Evolutionary conservation across 2,888 invertebrate species (phyloP).

Genomic region (Oscheius sp.): DNA sequence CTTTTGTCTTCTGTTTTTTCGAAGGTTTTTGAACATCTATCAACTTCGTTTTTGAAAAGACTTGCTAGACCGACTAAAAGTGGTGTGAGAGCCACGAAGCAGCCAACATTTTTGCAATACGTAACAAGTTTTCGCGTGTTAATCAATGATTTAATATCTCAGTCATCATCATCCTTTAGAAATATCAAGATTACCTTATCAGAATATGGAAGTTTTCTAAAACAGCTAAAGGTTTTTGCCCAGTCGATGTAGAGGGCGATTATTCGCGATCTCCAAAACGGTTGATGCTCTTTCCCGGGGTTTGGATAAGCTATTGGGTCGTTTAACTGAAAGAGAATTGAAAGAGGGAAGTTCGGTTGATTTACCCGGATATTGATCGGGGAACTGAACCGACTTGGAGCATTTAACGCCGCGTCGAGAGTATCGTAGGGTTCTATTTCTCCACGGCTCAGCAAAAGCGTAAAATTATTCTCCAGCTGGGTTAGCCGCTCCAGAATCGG

Average conservation of each 20-base stretch:
- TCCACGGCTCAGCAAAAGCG: conserved; percentile 64
- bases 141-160: not conserved
- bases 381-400: conserved; percentile 63
- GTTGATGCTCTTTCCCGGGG: conserved; percentile 64
- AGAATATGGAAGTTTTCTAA: conserved; percentile 69
- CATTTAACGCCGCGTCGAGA: conserved; percentile 66
- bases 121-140: no score
- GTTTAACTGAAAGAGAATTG: conserved; percentile 49
- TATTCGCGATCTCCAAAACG: conserved; percentile 70
- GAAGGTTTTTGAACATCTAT: no score
- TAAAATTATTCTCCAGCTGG: conserved; percentile 70
- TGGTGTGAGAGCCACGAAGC: no score
- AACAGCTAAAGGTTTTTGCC: conserved; percentile 71
- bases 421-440: conserved; percentile 63
- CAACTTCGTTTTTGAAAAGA: no score
- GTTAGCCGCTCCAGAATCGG: conserved; percentile 67
- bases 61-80: no score
- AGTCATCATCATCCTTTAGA: not conserved
- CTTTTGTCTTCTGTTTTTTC: no score
- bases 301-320: conserved; percentile 64
- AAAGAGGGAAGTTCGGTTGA: not conserved
- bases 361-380: conserved; percentile 67
- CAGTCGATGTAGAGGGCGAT: conserved; percentile 72
- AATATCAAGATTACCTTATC: conserved; percentile 60
- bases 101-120: no score